Base-by-base conservation (phyloP, 2,888 invertebrate genomes). In the Dysmachus trigonus region DNA sequence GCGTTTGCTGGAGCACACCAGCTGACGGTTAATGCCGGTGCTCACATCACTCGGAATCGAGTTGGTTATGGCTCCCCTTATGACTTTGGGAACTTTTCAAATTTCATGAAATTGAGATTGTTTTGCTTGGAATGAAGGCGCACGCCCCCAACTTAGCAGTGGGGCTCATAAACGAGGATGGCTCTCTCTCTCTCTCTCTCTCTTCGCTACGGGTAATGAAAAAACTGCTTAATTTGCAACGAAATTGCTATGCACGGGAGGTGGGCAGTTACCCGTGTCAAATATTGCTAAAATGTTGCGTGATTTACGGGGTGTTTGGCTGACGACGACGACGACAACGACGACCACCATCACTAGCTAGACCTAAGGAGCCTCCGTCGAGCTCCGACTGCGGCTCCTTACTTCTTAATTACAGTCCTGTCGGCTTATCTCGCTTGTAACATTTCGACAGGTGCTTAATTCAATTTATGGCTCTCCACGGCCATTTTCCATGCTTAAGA, bases 101-200 rank as follows among this genome's bases (percentile, higher is more conserved):
- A 76, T 76, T 76, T 76, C 10, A 35, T 76, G 76, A 76, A 76
- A 76, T 76, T 76, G 76, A 76, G 76, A 76, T 76, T 76, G 76
- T 76, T 76, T 35, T 76, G 18, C 38, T 76, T 22, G 22, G 76
- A 18, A 18, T 13, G 38, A 15, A 41, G 38, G 15, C 3, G 15
- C 38, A 38, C n/a, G n/a, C n/a, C n/a, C n/a, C n/a, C n/a, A n/a
- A n/a, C n/a, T n/a, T n/a, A n/a, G n/a, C n/a, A n/a, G 73, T 4
- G 33, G 38, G 31, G 38, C 76, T 76, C 76, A 18, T 76, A 76
- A 76, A 76, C 76, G 33, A 22, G 35, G 76, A 76, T 76, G 38
- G 76, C 4, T 62, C 38, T 62, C 22, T 1, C n/a, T n/a, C n/a
- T n/a, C n/a, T n/a, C n/a, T n/a, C n/a, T n/a, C n/a, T n/a, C n/a